Evolutionary conservation across 2,888 invertebrate species (phyloP), one percentile per base, ranked within the genome.

Genomic region (Calameuta idolon): DNA sequence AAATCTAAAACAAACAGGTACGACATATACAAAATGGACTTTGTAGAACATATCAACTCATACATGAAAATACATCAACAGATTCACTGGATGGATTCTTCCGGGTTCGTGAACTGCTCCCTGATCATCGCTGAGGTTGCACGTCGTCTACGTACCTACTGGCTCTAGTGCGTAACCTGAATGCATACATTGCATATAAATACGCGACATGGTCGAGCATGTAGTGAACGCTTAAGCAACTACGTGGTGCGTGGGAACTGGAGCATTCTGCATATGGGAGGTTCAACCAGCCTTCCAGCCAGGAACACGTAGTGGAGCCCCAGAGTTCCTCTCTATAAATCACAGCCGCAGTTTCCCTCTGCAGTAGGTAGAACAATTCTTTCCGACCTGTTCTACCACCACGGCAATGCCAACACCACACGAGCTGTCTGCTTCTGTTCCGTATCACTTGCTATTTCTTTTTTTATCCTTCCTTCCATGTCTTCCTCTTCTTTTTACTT

Each of bases 171-270:
- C 82, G 81, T 82, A 80, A 69, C 77, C 80, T 69, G 76, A 79
- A 77, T 82, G 81, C 83, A 83, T 80, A 83, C 80, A 75, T 77
- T 76, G 79, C 40, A 81, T 81, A 84, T 80, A 80, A 82, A 84
- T 81, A 81, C 78, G 73, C 79, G 69, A 79, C 79, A 76, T 79
- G 76, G 78, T 76, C 34, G 76, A 35, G 76, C 71, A 34, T 71
- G 71, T 34, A 31, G 71, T 23, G 71, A 71, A 71, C 71, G 71
- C 71, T 71, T 71, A 31, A 34, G 15, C 71, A 23, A 71, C 12
- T 55, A 31, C 81, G 75, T 82, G 85, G 77, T 83, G 87, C 90
- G 89, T 90, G 90, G 90, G 90, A 90, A 90, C 86, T 89, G 86
- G 90, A 89, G 86, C 90, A 88, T 85, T 88, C 84, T 82, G 83